Percentiles rank a stretch among this genome's conserved stretches.
Evolutionary conservation across 2,888 invertebrate genomes (phyloP).

Genomic region (Pseudococcus viburni): DNA sequence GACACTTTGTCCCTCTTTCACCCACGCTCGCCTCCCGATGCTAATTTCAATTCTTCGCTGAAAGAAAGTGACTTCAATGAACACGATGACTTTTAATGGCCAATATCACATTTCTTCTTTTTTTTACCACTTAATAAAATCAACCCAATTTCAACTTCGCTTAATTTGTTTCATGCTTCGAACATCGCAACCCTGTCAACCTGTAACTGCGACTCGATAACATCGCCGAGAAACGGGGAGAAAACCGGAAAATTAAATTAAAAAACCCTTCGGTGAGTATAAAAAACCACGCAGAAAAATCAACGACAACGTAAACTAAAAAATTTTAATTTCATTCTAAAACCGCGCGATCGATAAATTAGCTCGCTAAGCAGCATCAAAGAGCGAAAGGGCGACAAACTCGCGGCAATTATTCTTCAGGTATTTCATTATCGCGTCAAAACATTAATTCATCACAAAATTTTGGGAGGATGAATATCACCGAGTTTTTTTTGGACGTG

Average conservation of each 20-base stretch:
- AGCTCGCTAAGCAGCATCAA: neutral
- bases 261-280: no score
- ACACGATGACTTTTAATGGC: no score
- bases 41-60: no score
- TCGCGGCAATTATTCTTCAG: neutral
- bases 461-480: neutral
- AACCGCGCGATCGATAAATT: neutral
- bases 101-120: no score
- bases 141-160: neutral
- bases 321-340: neutral
- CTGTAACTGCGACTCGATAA: neutral
- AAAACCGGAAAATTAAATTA: no score
- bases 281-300: neutral
- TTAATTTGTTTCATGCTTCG: neutral
- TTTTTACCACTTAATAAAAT: neutral
- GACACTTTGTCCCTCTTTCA: no score
- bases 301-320: neutral
- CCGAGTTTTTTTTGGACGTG: slow-evolving; percentile 42
- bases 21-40: no score
- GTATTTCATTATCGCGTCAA: slow-evolving; percentile 14
- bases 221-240: no score
- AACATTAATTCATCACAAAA: slow-evolving; percentile 14
- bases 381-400: neutral
- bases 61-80: no score
- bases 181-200: neutral